A percentile compares a stretch with the other conserved stretches of the same genome.
Evolutionary conservation across 2,113 vertebrate species (phyloP).

Genomic region (Glaucomys volans): DNA sequence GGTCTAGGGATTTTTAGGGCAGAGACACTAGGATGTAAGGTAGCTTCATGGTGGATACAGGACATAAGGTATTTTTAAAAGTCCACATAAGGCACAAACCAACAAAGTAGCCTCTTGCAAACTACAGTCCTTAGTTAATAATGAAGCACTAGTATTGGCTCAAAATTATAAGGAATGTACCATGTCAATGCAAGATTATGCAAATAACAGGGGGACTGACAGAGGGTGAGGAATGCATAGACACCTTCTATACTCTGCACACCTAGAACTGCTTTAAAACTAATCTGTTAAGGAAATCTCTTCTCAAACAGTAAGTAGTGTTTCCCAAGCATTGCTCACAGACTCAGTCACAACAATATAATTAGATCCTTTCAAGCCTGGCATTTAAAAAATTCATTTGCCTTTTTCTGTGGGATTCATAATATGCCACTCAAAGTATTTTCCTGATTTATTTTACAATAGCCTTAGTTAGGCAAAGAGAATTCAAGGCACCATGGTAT

Average conservation of each 20-base stretch:
- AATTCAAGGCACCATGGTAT: neutral
- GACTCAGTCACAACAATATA: neutral
- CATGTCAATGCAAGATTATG: too few relatives aligned
- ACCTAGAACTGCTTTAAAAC: neutral
- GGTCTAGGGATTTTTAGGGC: neutral
- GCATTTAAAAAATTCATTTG: neutral
- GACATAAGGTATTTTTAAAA: neutral
- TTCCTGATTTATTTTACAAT: neutral
- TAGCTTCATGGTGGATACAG: rapidly evolving
- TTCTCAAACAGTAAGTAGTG: neutral
- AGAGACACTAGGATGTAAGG: neutral
- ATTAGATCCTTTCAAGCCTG: neutral
- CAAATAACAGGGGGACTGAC: neutral
- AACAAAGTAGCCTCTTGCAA: rapidly evolving
- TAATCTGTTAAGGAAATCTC: neutral
- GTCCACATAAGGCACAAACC: too few relatives aligned
- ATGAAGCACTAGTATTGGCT: rapidly evolving
- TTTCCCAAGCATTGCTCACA: too few relatives aligned
- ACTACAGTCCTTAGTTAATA: rapidly evolving
- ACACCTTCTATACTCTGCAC: neutral
- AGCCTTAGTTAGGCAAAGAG: neutral
- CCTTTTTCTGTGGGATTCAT: neutral
- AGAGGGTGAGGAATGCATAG: rapidly evolving
- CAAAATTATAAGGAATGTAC: neutral
- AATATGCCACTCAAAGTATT: neutral